Conservation (phyloP, 2,888 invertebrate species). For the Cheilosia variabilis region DNA sequence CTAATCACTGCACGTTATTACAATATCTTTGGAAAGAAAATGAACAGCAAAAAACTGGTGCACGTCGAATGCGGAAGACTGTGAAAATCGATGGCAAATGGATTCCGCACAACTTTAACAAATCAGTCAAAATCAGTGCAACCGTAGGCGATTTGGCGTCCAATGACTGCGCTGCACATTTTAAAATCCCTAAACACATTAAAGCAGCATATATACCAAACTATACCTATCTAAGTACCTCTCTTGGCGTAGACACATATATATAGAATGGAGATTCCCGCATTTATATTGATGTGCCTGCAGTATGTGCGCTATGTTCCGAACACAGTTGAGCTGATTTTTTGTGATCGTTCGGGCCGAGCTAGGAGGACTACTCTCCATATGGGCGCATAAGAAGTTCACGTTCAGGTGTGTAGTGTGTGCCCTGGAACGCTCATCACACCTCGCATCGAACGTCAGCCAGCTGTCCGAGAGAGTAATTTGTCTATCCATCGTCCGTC, state of each 20-base stretch:
- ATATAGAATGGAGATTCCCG: not conserved
- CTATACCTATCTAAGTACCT: too few relatives aligned
- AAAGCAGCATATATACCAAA: not conserved
- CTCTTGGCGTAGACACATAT: too few relatives aligned
- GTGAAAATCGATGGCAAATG: slow-evolving; percentile 64
- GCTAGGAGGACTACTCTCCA: slow-evolving; percentile 59
- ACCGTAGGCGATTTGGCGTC: slow-evolving; percentile 68
- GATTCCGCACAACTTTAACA: slow-evolving; percentile 57
- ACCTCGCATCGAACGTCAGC: slow-evolving; percentile 74
- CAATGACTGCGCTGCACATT: slow-evolving; percentile 59
- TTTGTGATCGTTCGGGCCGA: slow-evolving; percentile 63
- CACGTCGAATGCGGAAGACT: slow-evolving; percentile 61
- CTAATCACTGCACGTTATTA: slow-evolving; percentile 4
- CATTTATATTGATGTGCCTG: slow-evolving; percentile 16
- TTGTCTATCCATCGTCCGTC: slow-evolving; percentile 69
- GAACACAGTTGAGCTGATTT: slow-evolving; percentile 9
- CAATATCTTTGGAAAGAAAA: slow-evolving; percentile 1
- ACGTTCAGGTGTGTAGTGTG: slow-evolving; percentile 64
- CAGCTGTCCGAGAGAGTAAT: slow-evolving; percentile 73
- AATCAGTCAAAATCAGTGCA: slow-evolving; percentile 75
- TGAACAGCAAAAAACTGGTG: not conserved
- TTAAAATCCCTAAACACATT: slow-evolving; percentile 70
- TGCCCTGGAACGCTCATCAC: slow-evolving; percentile 74
- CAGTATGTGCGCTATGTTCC: slow-evolving; percentile 67
- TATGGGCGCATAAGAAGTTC: slow-evolving; percentile 43